Evolutionary conservation across 1,140 invertebrate species (phyloP), one percentile per base, ranked within the genome.

Genomic region (Nasonia vitripennis): DNA sequence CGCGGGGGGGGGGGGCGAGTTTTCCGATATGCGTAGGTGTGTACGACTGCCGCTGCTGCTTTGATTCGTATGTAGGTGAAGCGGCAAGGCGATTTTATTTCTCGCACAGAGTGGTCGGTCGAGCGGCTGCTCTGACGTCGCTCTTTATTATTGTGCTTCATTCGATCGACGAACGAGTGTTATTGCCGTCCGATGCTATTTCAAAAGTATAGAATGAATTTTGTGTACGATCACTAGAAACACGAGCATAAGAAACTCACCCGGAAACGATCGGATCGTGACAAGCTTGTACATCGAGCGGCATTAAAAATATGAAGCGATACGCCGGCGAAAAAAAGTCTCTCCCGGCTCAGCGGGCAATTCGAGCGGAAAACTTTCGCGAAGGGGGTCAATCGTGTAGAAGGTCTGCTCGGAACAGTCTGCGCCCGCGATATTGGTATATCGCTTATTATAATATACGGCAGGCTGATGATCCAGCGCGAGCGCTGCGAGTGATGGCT

Each of bases 401-500:
- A 73, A 45, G 17, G 11, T 83, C 55, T 41, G 81, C 1, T 31
- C n/a, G 27, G 41, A 74, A 77, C 17, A 83, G 48, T 27, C 45
- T 27, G 14, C 20, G 20, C 48, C 7, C 9, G n/a, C n/a, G 2
- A 31, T 71, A 4, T 70, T 62, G 68, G 31, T 6, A 81, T 14
- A 27, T 27, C 27, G 27, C 27, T 27, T 27, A 27, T 27, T 27
- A 27, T 27, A 27, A 27, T 27, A 27, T 27, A 27, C 27, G 27
- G 27, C 27, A 27, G 27, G 27, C 27, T 27, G 27, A 27, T 27
- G 27, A 27, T 27, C 1, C 27, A 1, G 1, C 27, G 1, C 34
- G 34, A 37, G 34, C 34, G 14, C 68, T 45, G 51, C 48, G 31
- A 83, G 17, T 51, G 81, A 75, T 67, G 73, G 73, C 27, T 75